Conservation (phyloP, 1,140 invertebrate genomes). For the Papilio dardanus region DNA sequence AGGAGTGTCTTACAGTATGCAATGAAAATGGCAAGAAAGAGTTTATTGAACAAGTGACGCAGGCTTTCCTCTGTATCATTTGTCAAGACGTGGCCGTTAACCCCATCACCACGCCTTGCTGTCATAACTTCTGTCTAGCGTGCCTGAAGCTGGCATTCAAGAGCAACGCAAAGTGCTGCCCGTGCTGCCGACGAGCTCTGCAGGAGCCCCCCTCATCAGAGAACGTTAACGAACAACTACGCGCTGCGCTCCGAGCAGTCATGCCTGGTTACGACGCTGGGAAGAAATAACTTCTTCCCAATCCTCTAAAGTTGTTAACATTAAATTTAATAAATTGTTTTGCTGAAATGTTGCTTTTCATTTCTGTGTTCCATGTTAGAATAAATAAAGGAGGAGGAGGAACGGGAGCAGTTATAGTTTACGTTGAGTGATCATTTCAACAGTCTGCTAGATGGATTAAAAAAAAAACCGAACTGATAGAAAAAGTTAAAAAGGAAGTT, state of each 20-base stretch:
- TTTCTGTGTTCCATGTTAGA: not conserved
- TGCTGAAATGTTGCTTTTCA: not conserved
- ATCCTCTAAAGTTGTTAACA: not conserved
- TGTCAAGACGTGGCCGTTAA: constrained; percentile 89
- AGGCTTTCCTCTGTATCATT: constrained; percentile 90
- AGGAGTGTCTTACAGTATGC: constrained; percentile 80
- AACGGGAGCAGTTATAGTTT: not conserved
- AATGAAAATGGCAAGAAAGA: constrained; percentile 82
- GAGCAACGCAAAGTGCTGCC: constrained; percentile 85
- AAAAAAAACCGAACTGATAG: too few species aligned
- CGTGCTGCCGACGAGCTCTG: constrained; percentile 86
- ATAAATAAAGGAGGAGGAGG: not conserved
- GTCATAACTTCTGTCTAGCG: constrained; percentile 89
- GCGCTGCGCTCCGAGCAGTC: constrained; percentile 80
- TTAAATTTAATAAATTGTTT: not conserved
- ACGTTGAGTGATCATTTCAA: not conserved
- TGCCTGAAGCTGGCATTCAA: constrained; percentile 88
- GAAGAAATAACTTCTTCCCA: constrained; percentile 50
- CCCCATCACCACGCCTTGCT: constrained; percentile 89
- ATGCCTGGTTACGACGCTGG: constrained; percentile 87
- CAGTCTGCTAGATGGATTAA: not conserved
- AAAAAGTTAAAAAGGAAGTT: too few species aligned
- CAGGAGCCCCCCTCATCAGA: constrained; percentile 79
- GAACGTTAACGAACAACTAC: constrained; percentile 83
- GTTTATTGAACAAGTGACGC: constrained; percentile 86